phyloP scores from a whole-genome alignment of 2,888 invertebrate species.

The Leptinotarsa peninsularis region DNA sequence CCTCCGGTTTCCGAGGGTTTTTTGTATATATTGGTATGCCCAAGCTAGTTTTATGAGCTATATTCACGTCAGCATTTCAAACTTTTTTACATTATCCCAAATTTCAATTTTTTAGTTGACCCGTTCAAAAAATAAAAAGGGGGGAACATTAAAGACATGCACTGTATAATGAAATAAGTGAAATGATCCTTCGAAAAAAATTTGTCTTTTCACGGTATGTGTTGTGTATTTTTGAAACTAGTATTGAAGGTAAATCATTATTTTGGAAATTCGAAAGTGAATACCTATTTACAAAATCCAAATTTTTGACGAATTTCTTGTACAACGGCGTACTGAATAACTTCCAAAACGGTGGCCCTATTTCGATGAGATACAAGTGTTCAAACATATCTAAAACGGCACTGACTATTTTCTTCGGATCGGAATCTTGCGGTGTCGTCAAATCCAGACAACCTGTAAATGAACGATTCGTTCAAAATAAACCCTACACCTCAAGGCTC shows the following conservation, averaged over 20 bases:
- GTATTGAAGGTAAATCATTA: neutral
- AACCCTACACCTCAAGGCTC: neutral
- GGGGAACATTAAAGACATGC: no score
- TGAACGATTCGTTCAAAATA: neutral
- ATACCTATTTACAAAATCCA: conserved; percentile 2
- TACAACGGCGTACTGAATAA: conserved; percentile 51
- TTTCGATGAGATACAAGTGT: conserved; percentile 59
- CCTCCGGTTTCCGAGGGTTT: no score
- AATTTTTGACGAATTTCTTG: conserved; percentile 14
- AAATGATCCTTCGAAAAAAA: no score
- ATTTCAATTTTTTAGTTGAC: no score
- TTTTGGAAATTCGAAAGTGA: neutral
- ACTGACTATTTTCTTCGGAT: neutral
- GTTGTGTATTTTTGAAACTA: no score
- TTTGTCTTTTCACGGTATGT: no score
- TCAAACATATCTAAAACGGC: neutral
- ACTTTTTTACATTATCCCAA: no score
- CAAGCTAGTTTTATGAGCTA: no score
- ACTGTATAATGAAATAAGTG: no score
- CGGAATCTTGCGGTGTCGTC: neutral
- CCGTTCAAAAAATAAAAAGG: no score
- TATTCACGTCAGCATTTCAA: no score
- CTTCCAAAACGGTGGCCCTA: conserved; percentile 61
- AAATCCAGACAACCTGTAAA: conserved; percentile 63
- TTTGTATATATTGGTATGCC: no score